phyloP scores from a whole-genome alignment of 92 coral and sea anemone genomes.

The Porites evermanni region DNA sequence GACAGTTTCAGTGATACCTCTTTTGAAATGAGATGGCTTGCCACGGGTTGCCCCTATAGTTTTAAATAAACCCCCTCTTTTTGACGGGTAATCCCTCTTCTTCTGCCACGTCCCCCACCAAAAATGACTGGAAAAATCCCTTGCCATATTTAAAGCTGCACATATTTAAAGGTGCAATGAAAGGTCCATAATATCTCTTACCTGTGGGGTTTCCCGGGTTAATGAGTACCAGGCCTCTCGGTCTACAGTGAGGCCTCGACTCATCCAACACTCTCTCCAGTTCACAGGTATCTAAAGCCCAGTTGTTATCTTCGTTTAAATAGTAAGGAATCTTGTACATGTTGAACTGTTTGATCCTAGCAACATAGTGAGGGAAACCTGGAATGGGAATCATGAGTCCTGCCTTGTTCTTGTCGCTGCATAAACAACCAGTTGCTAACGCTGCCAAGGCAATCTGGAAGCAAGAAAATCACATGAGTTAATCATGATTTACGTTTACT shows the following conservation, averaged over 20 bases:
- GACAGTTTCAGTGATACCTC: too few species aligned
- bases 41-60: too few species aligned
- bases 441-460: conserved; percentile 55
- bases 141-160: too few species aligned
- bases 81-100: too few species aligned
- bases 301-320: conserved; percentile 82
- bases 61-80: too few species aligned
- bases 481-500: too few species aligned
- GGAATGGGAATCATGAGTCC: conserved; percentile 79
- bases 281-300: conserved; percentile 75
- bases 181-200: neutral
- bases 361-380: conserved; percentile 55
- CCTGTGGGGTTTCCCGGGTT: conserved; percentile 93
- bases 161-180: too few species aligned
- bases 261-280: conserved; percentile 69
- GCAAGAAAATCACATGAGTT: neutral
- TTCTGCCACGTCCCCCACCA: too few species aligned
- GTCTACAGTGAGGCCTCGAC: conserved; percentile 50
- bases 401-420: conserved; percentile 53
- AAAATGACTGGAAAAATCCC: too few species aligned
- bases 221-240: conserved; percentile 53
- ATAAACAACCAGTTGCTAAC: conserved; percentile 31
- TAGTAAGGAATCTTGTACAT: conserved; percentile 76
- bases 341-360: conserved; percentile 52
- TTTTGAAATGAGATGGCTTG: too few species aligned